These are phyloP conservation scores for Danaus plexippus DNA, from an alignment of 1,140 invertebrate genomes.

Conservation along the genomic window DNA sequence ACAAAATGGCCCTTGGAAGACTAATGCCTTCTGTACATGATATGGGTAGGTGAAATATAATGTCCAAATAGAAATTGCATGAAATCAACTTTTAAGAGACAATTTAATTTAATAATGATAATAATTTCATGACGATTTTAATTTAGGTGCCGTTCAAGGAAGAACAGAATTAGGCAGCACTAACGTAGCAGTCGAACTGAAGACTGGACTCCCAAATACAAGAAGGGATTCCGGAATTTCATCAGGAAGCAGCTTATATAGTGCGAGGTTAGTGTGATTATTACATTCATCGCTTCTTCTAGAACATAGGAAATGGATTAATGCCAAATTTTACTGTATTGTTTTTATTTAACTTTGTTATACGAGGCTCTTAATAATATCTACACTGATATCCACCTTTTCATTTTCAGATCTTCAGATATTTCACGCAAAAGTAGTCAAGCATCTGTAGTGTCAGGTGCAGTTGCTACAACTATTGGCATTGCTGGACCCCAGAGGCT, in stretches of 20 bases:
- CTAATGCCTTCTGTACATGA: constrained; percentile 47
- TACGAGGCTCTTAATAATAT: too few species aligned
- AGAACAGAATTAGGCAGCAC: constrained; percentile 56
- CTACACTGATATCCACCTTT: constrained; percentile 5
- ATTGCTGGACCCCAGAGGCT: constrained; percentile 41
- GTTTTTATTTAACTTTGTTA: too few species aligned
- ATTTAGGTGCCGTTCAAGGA: constrained; percentile 37
- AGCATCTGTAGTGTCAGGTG: constrained; percentile 75
- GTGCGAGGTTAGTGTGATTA: constrained; percentile 48
- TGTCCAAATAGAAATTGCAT: too few species aligned
- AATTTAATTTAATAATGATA: not conserved
- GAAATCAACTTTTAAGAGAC: too few species aligned
- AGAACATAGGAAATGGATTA: not conserved
- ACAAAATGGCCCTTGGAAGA: constrained; percentile 58
- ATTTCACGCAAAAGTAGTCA: constrained; percentile 84
- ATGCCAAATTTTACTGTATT: not conserved
- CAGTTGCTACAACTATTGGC: constrained; percentile 26
- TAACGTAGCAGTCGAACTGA: constrained; percentile 56
- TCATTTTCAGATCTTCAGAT: constrained; percentile 57
- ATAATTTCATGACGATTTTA: constrained; percentile 3
- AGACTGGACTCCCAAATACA: constrained; percentile 54
- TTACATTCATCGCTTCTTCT: constrained; percentile 4
- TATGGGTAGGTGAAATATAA: constrained; percentile 33
- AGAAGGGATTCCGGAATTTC: constrained; percentile 68
- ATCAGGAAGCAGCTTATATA: constrained; percentile 67